phyloP scores from a whole-genome alignment of 2,888 invertebrate genomes.

The Bibio marci region DNA sequence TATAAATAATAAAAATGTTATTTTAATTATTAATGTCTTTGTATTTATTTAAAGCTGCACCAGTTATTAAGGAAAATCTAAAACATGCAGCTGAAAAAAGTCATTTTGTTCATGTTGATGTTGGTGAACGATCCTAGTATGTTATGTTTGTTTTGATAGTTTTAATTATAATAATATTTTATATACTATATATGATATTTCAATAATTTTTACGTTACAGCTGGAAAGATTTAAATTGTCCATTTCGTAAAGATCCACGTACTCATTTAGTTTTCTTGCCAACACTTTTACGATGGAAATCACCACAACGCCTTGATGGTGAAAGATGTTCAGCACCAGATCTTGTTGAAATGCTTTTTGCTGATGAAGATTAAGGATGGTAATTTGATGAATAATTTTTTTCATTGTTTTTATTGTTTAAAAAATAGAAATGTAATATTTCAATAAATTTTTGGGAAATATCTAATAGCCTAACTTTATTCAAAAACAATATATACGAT shows the following conservation, averaged over 20 bases:
- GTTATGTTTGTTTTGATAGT: conserved; percentile 20
- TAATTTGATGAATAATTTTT: too few species aligned
- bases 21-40: too few species aligned
- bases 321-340: conserved; percentile 56
- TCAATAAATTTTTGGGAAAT: too few species aligned
- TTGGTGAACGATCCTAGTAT: conserved; percentile 60
- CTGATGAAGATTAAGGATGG: conserved; percentile 33
- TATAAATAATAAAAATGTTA: too few species aligned
- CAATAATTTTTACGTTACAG: conserved; percentile 32
- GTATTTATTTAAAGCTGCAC: conserved; percentile 53
- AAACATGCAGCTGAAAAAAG: conserved; percentile 39
- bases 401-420: too few species aligned
- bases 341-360: conserved; percentile 62
- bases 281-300: conserved; percentile 62
- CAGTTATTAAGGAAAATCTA: conserved; percentile 53
- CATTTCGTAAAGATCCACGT: conserved; percentile 59
- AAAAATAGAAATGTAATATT: too few species aligned
- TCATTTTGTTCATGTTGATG: conserved; percentile 58
- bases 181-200: background rate
- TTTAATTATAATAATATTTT: background rate
- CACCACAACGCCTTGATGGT: conserved; percentile 61
- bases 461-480: too few species aligned
- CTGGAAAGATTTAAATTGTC: conserved; percentile 70
- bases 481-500: too few species aligned
- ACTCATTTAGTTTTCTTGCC: conserved; percentile 64